Percentiles rank a stretch among this genome's conserved stretches.
phyloP scores from a whole-genome alignment of 2,888 invertebrate genomes.

The Charanyca ferruginea region DNA sequence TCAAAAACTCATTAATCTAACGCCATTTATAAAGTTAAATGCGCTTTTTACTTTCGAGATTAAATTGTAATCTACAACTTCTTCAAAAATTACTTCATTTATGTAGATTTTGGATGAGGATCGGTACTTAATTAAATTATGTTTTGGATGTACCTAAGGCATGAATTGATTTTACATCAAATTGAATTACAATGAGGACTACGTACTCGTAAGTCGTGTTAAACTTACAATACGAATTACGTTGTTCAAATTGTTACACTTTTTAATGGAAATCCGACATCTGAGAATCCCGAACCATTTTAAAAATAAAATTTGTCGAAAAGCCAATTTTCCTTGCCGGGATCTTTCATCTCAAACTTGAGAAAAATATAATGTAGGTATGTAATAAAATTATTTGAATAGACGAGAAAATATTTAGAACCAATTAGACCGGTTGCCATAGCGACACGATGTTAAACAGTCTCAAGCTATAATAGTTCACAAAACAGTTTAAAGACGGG shows the following conservation, averaged over 20 bases:
- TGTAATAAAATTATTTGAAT: neutral
- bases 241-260: neutral
- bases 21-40: constrained; percentile 10
- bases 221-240: neutral
- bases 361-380: neutral
- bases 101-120: neutral
- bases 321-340: neutral
- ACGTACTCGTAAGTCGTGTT: neutral
- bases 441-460: neutral
- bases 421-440: neutral
- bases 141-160: neutral
- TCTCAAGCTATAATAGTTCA: too few species aligned
- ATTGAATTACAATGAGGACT: neutral
- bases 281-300: neutral
- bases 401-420: neutral
- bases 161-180: neutral
- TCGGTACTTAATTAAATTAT: neutral
- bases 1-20: constrained; percentile 22
- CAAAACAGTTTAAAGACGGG: too few species aligned
- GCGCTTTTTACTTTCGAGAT: constrained; percentile 6
- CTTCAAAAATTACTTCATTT: neutral
- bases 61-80: constrained; percentile 8
- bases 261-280: constrained; percentile 3
- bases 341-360: neutral
- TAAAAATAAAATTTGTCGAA: neutral